Percentiles rank a stretch among this genome's conserved stretches.
These are phyloP conservation scores for Cololabis saira DNA, from an alignment of 2,113 vertebrate genomes.

Conservation along the genomic window DNA sequence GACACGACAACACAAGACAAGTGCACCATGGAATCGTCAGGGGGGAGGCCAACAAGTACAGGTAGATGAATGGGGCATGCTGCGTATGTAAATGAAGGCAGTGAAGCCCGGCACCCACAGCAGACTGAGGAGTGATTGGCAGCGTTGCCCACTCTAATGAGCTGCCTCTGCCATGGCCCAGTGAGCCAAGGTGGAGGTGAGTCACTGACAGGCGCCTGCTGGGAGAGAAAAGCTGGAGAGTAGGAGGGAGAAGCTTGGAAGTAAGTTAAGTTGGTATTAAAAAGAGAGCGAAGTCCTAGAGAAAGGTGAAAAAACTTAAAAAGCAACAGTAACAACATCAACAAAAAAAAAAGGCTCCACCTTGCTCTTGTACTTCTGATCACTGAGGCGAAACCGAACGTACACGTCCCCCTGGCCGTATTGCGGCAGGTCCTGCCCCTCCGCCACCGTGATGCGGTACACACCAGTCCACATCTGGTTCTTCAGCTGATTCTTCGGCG, in stretches of 20 bases:
- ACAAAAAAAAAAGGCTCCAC: slow-evolving; percentile 69
- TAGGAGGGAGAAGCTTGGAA: slow-evolving; percentile 40
- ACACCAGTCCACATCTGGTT: slow-evolving; percentile 90
- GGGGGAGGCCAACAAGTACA: slow-evolving; percentile 74
- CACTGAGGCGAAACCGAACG: slow-evolving; percentile 90
- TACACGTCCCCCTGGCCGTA: slow-evolving; percentile 86
- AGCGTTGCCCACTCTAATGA: slow-evolving; percentile 79
- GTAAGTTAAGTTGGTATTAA: slow-evolving; percentile 42
- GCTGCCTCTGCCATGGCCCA: slow-evolving; percentile 76
- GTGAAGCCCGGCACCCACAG: slow-evolving; percentile 69
- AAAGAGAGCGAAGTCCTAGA: slow-evolving; percentile 35
- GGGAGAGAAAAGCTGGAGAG: slow-evolving; percentile 49
- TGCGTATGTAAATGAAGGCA: slow-evolving; percentile 83
- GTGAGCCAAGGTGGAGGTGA: slow-evolving; percentile 80
- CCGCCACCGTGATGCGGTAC: slow-evolving; percentile 88
- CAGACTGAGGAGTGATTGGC: slow-evolving; percentile 70
- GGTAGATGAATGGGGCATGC: slow-evolving; percentile 80
- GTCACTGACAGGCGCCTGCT: slow-evolving; percentile 74
- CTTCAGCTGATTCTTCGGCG: slow-evolving; percentile 73
- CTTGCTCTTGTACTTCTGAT: slow-evolving; percentile 96
- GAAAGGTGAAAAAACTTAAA: slow-evolving; percentile 6
- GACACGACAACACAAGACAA: slow-evolving; percentile 77
- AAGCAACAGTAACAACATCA: not conserved
- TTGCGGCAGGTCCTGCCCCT: slow-evolving; percentile 89
- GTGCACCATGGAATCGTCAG: slow-evolving; percentile 70